phyloP scores from a whole-genome alignment of 35 echinoderm and acorn worm species.

The Apostichopus californicus region DNA sequence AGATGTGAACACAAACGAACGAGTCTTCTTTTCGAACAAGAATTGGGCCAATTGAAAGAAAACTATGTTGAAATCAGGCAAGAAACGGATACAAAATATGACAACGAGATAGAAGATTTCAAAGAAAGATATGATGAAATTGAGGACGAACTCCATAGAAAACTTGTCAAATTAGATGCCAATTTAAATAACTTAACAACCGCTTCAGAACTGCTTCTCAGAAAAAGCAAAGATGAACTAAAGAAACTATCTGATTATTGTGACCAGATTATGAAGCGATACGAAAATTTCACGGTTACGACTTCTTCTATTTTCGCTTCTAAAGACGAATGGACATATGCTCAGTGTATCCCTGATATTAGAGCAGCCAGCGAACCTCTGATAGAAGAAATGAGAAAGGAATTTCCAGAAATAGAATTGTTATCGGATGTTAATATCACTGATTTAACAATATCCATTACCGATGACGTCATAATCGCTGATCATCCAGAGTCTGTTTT shows the following conservation, averaged over 20 bases:
- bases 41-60: too few species aligned
- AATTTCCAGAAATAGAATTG: slow-evolving; percentile 18
- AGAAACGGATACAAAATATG: too few species aligned
- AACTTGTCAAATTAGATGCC: too few species aligned
- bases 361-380: neutral
- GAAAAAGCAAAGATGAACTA: neutral
- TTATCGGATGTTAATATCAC: neutral
- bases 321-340: neutral
- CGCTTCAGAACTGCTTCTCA: too few species aligned
- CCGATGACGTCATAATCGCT: neutral
- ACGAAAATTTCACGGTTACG: neutral
- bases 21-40: too few species aligned
- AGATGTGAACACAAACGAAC: too few species aligned
- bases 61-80: too few species aligned
- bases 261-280: neutral
- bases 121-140: too few species aligned
- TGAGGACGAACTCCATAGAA: too few species aligned
- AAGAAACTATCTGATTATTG: neutral
- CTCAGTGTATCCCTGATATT: slow-evolving; percentile 27
- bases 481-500: neutral
- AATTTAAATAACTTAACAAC: too few species aligned
- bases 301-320: slow-evolving; percentile 16
- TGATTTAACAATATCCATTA: neutral
- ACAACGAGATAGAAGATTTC: too few species aligned
- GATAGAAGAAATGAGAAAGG: slow-evolving; percentile 42